Base-by-base conservation (phyloP, 2,888 invertebrate species). In the Pinctada fucata region DNA sequence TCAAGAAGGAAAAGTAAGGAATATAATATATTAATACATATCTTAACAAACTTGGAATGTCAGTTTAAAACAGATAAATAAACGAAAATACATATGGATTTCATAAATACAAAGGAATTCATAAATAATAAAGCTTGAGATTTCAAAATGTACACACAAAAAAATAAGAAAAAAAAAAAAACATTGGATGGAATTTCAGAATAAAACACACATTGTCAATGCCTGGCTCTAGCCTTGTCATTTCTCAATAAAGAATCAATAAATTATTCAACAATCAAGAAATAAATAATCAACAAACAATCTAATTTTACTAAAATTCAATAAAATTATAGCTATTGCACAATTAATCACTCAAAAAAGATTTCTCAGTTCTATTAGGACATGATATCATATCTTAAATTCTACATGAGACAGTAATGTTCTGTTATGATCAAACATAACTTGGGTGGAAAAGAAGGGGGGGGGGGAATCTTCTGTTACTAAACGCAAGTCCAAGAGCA, bases 271-370 rank as follows among this genome's bases (percentile, higher is more conserved):
- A 75, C 75, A 79, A 75, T 71, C 52, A 51, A 72, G 72, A 79
- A 79, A 79, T 72, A 67, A 79, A 79, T 75, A 75, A 79, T 79
- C 70, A 79, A 79, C 79, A 79, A 79, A 79, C 64, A 75, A 75
- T 79, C 71, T 47, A 52, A 45, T 68, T 52, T 31, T n/a, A 45
- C 75, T 75, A 75, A 79, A 79, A 79, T 64, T 79, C 66, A 75
- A 75, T 70, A 75, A 73, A 49, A 79, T 66, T 69, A 75, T 75
- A 79, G 74, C 74, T 79, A 79, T 79, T 79, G 79, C 79, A 79
- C 79, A 79, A 78, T 70, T 51, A 48, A 70, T 71, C 65, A 76
- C 76, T 70, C 16, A 45, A 10, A 58, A 58, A 58, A 58, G 58
- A 58, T 58, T 31, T 31, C 31, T 31, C 31, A 31, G 31, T 31